phyloP scores from a whole-genome alignment of 2,888 invertebrate species.

The Diachrysia chrysitis region DNA sequence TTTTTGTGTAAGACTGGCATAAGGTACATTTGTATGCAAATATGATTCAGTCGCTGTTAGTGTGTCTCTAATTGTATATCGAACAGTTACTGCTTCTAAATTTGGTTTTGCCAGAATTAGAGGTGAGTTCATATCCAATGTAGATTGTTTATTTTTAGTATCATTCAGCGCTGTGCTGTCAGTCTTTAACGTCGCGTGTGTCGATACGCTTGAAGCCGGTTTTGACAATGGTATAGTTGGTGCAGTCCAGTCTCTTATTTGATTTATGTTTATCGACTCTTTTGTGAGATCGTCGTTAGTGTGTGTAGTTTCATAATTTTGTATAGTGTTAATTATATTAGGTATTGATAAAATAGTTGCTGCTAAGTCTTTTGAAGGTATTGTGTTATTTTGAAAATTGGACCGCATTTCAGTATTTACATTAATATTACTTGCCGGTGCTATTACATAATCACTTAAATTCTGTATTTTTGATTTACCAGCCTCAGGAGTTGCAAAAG shows the following conservation, averaged over 20 bases:
- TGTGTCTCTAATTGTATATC: neutral
- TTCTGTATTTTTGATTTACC: no score
- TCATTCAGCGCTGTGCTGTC: neutral
- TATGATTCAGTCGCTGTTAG: conserved; percentile 1
- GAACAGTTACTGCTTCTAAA: neutral
- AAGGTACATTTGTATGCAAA: neutral
- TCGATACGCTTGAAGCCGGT: neutral
- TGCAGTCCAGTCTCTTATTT: neutral
- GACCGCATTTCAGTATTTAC: neutral
- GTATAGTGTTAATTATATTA: neutral
- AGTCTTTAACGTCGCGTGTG: neutral
- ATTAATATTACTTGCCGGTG: no score
- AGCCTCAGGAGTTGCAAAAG: neutral
- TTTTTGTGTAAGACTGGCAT: neutral
- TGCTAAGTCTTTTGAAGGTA: neutral
- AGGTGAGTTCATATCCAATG: neutral
- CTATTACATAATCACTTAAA: no score
- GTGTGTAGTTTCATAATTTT: neutral
- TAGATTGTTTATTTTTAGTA: neutral
- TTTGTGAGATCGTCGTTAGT: neutral
- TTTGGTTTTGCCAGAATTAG: neutral
- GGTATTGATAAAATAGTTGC: neutral
- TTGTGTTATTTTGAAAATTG: neutral
- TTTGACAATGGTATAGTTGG: neutral
- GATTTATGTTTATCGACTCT: neutral